Conservation (phyloP, 2,113 vertebrate species). For the Glaucomys volans region DNA sequence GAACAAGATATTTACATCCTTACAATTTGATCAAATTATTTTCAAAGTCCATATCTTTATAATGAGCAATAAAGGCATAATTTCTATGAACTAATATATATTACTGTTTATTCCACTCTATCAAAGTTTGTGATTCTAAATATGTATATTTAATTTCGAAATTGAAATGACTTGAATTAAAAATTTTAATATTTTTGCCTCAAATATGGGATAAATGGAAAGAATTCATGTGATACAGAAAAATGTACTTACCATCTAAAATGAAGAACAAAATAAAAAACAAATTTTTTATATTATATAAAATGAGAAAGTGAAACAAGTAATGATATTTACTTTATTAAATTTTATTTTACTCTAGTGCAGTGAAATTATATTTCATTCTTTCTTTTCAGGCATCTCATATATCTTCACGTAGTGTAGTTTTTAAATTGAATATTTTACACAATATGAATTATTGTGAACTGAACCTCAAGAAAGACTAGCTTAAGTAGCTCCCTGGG, state of each 20-base stretch:
- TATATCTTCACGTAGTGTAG: neutral
- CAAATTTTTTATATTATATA: neutral
- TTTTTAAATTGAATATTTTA: conserved; percentile 35
- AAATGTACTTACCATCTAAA: neutral
- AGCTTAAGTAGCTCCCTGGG: neutral
- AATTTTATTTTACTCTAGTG: neutral
- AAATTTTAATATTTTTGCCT: neutral
- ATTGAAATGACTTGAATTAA: neutral
- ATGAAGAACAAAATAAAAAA: neutral
- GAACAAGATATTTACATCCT: neutral
- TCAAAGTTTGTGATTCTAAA: neutral
- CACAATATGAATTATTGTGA: neutral
- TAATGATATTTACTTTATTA: conserved; percentile 3
- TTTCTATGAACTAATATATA: neutral
- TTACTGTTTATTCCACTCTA: neutral
- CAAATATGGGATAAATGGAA: neutral
- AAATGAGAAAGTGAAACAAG: neutral
- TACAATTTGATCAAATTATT: neutral
- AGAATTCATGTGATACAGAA: neutral
- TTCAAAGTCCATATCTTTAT: neutral
- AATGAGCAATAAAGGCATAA: neutral
- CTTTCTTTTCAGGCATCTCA: neutral
- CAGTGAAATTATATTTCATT: conserved; percentile 3
- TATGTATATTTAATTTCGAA: neutral
- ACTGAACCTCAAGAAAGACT: neutral